Evolutionary conservation across 1,140 invertebrate genomes (phyloP).

Genomic region (Drosophila elegans): DNA sequence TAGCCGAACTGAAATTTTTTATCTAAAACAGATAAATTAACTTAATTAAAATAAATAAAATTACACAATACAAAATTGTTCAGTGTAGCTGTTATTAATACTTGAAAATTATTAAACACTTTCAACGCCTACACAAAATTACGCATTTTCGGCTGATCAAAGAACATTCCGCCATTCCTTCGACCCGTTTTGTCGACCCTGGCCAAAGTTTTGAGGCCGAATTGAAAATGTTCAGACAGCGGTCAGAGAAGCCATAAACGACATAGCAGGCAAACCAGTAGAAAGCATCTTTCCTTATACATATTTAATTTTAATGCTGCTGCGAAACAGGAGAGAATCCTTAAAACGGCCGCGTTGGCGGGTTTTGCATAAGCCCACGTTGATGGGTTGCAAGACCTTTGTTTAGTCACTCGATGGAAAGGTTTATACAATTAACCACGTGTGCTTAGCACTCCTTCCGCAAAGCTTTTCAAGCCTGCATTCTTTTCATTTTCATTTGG

Average conservation of each 20-base stretch:
- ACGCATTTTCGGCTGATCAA: constrained; percentile 8
- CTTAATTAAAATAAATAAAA: not conserved
- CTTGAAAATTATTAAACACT: constrained; percentile 16
- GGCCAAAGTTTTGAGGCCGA: constrained; percentile 6
- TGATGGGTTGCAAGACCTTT: constrained; percentile 29
- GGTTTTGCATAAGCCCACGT: constrained; percentile 50
- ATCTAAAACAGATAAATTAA: not conserved
- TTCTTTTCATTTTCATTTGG: constrained; percentile 29
- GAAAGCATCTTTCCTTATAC: constrained; percentile 17
- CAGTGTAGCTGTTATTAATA: no score
- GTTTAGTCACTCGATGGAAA: not conserved
- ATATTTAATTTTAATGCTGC: constrained; percentile 41
- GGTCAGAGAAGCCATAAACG: constrained; percentile 5
- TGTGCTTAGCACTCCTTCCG: constrained; percentile 6
- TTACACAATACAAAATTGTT: no score
- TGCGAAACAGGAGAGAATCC: constrained; percentile 21
- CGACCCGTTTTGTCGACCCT: constrained; percentile 2
- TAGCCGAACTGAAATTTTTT: no score
- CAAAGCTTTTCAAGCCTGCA: constrained; percentile 16
- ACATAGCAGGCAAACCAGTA: not conserved
- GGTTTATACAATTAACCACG: constrained; percentile 39
- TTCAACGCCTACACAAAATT: constrained; percentile 2
- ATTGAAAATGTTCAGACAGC: constrained; percentile 19
- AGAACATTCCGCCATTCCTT: constrained; percentile 11
- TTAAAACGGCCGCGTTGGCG: constrained; percentile 31